phyloP scores from a whole-genome alignment of 2,113 vertebrate species.

The Oryzias woworae region DNA sequence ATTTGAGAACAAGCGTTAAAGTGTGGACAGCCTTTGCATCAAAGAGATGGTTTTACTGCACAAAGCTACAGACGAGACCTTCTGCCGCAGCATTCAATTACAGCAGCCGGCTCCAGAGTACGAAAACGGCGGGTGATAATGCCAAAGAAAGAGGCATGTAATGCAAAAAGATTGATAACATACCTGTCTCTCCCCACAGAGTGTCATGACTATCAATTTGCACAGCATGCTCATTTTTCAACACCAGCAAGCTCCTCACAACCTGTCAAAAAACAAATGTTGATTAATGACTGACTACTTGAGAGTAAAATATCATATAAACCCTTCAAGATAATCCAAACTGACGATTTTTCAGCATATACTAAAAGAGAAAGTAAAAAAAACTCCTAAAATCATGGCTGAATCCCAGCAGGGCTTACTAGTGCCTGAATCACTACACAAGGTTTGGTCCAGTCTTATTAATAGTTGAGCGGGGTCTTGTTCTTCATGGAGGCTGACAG shows the following conservation, averaged over 20 bases:
- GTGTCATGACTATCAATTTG: conserved; percentile 91
- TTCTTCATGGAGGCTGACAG: conserved; percentile 31
- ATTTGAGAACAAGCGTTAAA: conserved; percentile 5
- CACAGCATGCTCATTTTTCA: conserved; percentile 82
- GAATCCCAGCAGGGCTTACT: conserved; percentile 32
- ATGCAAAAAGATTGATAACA: conserved; percentile 57
- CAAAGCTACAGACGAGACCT: conserved; percentile 13
- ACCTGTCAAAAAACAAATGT: conserved; percentile 80
- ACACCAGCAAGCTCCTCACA: conserved; percentile 84
- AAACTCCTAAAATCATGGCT: conserved; percentile 21
- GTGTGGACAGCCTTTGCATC: conserved; percentile 21
- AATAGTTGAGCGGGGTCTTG: conserved; percentile 30
- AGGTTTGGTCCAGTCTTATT: conserved; percentile 31
- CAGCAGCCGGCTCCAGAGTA: conserved; percentile 35
- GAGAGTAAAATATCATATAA: conserved; percentile 41
- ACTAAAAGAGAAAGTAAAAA: neutral
- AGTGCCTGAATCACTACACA: neutral
- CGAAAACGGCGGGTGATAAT: conserved; percentile 51
- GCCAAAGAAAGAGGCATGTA: conserved; percentile 24
- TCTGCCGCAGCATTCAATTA: conserved; percentile 36
- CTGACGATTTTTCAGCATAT: conserved; percentile 21
- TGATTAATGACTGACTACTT: conserved; percentile 62
- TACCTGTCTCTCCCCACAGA: conserved; percentile 99
- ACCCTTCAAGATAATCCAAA: conserved; percentile 27
- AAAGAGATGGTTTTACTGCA: conserved; percentile 19